Base-by-base conservation (phyloP, 2,888 invertebrate species). In the Dynastes tityus region DNA sequence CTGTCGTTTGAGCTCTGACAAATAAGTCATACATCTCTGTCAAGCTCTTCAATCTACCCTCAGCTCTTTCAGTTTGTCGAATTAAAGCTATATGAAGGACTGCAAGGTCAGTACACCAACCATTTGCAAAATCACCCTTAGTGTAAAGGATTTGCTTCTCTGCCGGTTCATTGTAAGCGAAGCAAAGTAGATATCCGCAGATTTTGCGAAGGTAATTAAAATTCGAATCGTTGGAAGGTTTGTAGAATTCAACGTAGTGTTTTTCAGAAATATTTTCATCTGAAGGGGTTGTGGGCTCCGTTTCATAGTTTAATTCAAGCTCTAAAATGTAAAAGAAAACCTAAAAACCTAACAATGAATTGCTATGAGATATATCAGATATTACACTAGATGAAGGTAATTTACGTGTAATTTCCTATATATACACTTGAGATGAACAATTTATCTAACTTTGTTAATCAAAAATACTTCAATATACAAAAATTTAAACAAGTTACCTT, bases 21-120 rank as follows among this genome's bases (percentile, higher is more conserved):
- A 89, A 83, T 11, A 89, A 83, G 68, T 85, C 87, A 61, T 88
- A 83, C 3, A 89, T 86, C 79, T 88, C 86, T 8, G 86, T 86
- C 22, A 90, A 83, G 77, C 88, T 87, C 55, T 85, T 82, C 2
- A 87, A 82, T 63, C 89, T 85, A 63, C 83, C 84, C 22, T 83
- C 78, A 0, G 88, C 88, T 40, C 89, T 83, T 16, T 83, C 80
- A 55, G 87, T 88, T 77, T 90, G 89, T 2, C 83, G 82, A 13
- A 84, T 71, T 51, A 89, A 83, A 0, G 89, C 88, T 45, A 82
- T 82, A 71, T 86, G 83, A 1, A 90, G 74, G 0, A 84, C 83
- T 1, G 80, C 55, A 0, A 88, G 86, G 58, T 89, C 88, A 2
- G 87, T 87, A 75, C 84, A 86, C 88, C 89, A 89, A 0, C 88